phyloP scores from a whole-genome alignment of 2,797 vertebrate species.

The Lepus townsendii region DNA sequence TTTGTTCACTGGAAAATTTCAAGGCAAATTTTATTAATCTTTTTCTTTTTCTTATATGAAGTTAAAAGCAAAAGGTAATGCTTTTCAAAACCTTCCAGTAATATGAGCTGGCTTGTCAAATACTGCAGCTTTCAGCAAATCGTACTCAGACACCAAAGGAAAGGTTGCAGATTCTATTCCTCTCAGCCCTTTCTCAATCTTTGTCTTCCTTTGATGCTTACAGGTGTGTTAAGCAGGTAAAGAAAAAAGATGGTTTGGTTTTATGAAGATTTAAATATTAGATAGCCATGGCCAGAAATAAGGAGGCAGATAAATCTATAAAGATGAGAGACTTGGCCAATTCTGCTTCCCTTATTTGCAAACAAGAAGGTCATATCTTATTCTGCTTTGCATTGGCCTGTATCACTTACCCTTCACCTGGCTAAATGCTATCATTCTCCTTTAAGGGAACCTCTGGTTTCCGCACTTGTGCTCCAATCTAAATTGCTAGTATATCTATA shows the following conservation, averaged over 20 bases:
- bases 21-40: not conserved
- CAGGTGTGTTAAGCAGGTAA: not conserved
- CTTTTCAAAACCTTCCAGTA: not conserved
- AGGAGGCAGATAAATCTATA: not conserved
- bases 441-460: not conserved
- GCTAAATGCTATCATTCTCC: not conserved
- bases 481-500: not conserved
- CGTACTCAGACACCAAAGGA: conserved; percentile 17
- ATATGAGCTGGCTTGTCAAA: not conserved
- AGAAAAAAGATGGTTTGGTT: not conserved
- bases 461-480: not conserved
- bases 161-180: not conserved
- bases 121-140: not conserved
- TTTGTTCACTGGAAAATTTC: not conserved
- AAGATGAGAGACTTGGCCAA: not conserved
- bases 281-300: not conserved
- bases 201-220: not conserved
- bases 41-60: not conserved
- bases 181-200: not conserved
- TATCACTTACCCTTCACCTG: not conserved
- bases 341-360: not conserved
- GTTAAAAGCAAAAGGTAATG: conserved; percentile 11
- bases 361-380: not conserved
- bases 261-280: not conserved
- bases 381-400: not conserved